phyloP scores from a whole-genome alignment of 2,113 vertebrate species.

The Glareola pratincola region DNA sequence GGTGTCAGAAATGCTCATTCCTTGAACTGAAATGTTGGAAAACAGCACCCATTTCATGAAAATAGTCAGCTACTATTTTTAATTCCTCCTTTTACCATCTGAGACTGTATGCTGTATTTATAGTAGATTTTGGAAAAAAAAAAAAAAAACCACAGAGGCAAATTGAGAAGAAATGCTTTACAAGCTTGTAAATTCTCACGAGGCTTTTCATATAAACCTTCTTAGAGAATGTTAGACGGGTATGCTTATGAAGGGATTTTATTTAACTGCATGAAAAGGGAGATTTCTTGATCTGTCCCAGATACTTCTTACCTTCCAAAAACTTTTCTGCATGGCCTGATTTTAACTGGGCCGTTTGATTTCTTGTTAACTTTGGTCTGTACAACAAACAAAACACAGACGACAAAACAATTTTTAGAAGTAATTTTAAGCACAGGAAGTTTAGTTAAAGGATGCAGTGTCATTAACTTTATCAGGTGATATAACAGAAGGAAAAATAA shows the following conservation, averaged over 20 bases:
- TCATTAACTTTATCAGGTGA: constrained; percentile 32
- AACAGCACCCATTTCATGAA: background rate
- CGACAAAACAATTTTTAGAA: background rate
- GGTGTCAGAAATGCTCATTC: background rate
- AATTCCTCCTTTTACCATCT: background rate
- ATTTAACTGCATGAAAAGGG: background rate
- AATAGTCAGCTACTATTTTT: background rate
- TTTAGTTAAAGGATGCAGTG: background rate
- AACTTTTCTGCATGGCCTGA: background rate
- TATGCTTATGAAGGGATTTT: background rate
- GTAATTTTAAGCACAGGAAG: background rate
- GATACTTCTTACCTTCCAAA: background rate
- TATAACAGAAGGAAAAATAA: background rate
- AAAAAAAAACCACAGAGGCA: background rate
- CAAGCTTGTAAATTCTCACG: background rate
- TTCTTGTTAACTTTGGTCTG: background rate
- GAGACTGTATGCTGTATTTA: background rate
- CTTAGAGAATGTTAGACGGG: background rate
- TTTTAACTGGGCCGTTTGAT: background rate
- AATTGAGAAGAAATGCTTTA: background rate
- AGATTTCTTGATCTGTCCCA: background rate
- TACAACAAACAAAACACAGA: background rate
- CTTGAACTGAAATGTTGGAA: background rate
- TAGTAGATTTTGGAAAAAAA: background rate
- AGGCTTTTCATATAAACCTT: background rate